Conservation (phyloP, 1,140 invertebrate species). For the Coenobita brevimanus region DNA sequence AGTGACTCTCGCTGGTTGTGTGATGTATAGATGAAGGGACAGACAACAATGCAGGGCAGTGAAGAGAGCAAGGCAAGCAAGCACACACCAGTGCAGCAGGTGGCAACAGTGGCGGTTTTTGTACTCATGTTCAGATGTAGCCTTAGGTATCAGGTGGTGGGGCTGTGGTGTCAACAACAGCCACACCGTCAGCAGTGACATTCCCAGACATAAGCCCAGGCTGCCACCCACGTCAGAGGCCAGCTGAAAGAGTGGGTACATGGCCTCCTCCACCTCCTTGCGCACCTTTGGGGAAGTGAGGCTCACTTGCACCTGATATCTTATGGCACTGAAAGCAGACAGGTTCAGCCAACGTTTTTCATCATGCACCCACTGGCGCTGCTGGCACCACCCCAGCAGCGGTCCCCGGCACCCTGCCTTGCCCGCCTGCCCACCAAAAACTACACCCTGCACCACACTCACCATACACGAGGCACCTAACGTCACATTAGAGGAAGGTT, state of each 20-base stretch:
- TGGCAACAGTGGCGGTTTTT: not conserved
- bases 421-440: not conserved
- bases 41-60: constrained; percentile 9
- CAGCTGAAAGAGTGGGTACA: constrained; percentile 38
- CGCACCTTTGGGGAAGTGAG: constrained; percentile 40
- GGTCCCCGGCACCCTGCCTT: not conserved
- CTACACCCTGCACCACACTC: not conserved
- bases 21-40: constrained; percentile 1
- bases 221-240: constrained; percentile 49
- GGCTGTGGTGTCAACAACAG: not conserved
- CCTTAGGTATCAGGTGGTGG: not conserved
- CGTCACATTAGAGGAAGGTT: not conserved
- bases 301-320: constrained; percentile 3
- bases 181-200: constrained; percentile 33
- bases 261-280: constrained; percentile 21
- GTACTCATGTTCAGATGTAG: not conserved
- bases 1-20: not conserved
- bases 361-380: constrained; percentile 26
- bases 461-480: constrained; percentile 7
- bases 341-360: constrained; percentile 6
- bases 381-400: not conserved
- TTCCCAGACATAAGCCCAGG: constrained; percentile 39
- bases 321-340: not conserved
- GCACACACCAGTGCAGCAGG: constrained; percentile 17
- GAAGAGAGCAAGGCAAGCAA: constrained; percentile 2